Evolutionary conservation across 1,140 invertebrate genomes (phyloP), one percentile per base, ranked within the genome.

Genomic region (Saxidomus purpurata): DNA sequence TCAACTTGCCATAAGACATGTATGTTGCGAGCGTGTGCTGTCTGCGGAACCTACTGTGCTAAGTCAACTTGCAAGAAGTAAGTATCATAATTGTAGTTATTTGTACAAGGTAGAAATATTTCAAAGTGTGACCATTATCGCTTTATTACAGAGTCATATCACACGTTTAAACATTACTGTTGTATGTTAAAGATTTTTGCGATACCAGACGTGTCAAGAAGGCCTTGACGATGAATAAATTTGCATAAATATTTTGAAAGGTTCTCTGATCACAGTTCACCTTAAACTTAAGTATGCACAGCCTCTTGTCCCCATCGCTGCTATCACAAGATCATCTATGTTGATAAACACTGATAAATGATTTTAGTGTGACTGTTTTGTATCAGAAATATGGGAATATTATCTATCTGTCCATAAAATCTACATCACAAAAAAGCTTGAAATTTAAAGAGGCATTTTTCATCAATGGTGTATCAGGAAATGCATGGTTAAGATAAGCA

Each of bases 201-300:
- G 34, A 71, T 71, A 38, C 67, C 67, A 38, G 19, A 71, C 19
- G 67, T 38, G 67, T 71, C 34, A 40, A 38, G 67, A 3, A 22
- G 17, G 34, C 4, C 31, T 71, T 71, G 67, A 40, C 67, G 38
- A 71, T 71, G 34, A 36, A 71, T 71, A 71, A 71, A 71, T 71
- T 71, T 38, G 34, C 67, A 71, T 71, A 71, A 71, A 71, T 71
- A 71, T 71, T 71, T 38, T 71, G 31, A 71, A 31, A 71, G 38
- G 19, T 38, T 71, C 34, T 28, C 36, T 38, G 67, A 71, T 71
- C 67, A 71, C 34, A 9, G 13, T 67, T 31, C 4, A 71, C 36
- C 19, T 71, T 38, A 1, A 71, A 71, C 28, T 36, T 19, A 40
- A 71, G 67, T 11, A 71, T 71, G 34, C 31, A 71, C 67, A 38